Percentiles rank a stretch among this genome's conserved stretches.
Evolutionary conservation across 2,113 vertebrate species (phyloP).

Genomic region (Antechinus flavipes): DNA sequence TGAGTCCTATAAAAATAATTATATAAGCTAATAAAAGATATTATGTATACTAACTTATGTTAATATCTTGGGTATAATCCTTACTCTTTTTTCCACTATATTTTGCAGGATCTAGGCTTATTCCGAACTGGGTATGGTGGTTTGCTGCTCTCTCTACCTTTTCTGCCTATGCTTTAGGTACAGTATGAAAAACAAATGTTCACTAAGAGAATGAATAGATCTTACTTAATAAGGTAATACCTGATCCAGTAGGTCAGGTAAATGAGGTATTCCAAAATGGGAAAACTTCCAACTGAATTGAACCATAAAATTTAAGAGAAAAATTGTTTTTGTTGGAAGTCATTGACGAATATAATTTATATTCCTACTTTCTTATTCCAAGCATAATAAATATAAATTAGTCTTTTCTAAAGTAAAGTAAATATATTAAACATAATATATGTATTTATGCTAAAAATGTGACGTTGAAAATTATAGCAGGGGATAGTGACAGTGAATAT

Average conservation of each 20-base stretch:
- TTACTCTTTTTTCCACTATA: not conserved
- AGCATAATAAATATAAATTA: not conserved
- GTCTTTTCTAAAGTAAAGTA: not conserved
- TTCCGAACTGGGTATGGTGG: conserved; percentile 78
- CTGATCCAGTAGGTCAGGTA: not conserved
- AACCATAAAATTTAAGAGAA: not conserved
- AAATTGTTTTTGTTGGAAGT: not conserved
- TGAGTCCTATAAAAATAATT: conserved; percentile 4
- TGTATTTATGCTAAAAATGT: not conserved
- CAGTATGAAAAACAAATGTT: conserved; percentile 55
- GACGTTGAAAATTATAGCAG: not conserved
- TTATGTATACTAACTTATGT: conserved; percentile 33
- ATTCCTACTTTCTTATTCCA: not conserved
- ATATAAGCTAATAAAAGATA: conserved; percentile 6
- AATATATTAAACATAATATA: too few relatives aligned
- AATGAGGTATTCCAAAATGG: not conserved
- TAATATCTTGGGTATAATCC: conserved; percentile 12
- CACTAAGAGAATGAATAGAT: not conserved
- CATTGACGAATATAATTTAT: not conserved
- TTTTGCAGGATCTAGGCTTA: conserved; percentile 77
- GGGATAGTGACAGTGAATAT: not conserved
- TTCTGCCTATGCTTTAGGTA: conserved; percentile 82
- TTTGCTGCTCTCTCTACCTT: conserved; percentile 81
- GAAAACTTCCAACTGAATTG: not conserved
- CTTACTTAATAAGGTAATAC: not conserved